A percentile compares a stretch with the other conserved stretches of the same genome.
phyloP scores from a whole-genome alignment of 2,113 vertebrate genomes.

The Gymnogyps californianus region DNA sequence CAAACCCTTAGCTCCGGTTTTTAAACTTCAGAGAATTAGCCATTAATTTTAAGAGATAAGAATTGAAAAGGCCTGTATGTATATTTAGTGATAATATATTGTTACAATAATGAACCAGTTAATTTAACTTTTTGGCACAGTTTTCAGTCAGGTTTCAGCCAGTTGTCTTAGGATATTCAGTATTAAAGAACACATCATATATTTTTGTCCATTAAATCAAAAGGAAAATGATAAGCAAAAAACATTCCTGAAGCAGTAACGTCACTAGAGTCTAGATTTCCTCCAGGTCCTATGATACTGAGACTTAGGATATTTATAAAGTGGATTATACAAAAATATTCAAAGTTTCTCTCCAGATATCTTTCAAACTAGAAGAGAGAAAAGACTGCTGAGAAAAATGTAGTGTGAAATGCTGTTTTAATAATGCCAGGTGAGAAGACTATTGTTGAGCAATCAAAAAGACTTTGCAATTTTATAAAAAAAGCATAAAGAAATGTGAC shows the following conservation, averaged over 20 bases:
- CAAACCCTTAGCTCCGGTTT: background rate
- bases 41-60: background rate
- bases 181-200: background rate
- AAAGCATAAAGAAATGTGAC: background rate
- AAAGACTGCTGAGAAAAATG: background rate
- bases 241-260: background rate
- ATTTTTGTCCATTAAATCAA: background rate
- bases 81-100: background rate
- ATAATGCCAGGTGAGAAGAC: background rate
- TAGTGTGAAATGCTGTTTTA: background rate
- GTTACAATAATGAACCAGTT: background rate
- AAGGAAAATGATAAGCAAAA: background rate
- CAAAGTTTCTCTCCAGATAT: background rate
- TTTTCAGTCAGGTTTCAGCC: background rate
- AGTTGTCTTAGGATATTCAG: background rate
- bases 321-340: background rate
- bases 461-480: background rate
- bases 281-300: background rate
- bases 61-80: background rate
- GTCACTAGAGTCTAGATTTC: background rate
- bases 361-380: background rate
- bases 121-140: background rate
- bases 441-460: background rate
- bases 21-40: background rate
- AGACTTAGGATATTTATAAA: background rate